These are phyloP conservation scores for Phataginus tetradactyla DNA, from an alignment of 2,797 vertebrate species.

Conservation along the genomic window DNA sequence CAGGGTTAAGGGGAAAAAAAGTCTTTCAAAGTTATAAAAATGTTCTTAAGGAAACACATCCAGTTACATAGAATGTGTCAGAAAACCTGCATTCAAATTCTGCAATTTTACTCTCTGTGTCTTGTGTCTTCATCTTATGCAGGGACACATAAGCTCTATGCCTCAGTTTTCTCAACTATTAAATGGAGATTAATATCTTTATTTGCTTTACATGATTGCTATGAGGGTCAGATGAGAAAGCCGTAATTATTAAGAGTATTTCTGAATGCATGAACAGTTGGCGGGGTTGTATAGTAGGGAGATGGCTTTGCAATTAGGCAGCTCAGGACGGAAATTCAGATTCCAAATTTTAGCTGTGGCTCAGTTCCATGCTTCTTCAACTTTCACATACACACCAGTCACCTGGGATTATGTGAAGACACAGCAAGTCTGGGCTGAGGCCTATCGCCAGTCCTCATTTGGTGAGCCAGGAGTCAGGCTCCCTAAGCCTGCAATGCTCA, in stretches of 20 bases:
- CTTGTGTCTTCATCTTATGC: background rate
- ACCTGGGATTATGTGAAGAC: background rate
- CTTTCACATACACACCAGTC: background rate
- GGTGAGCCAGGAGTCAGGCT: background rate
- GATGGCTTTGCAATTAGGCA: background rate
- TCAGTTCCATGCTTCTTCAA: background rate
- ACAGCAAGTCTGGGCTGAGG: too few species aligned
- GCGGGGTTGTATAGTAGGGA: background rate
- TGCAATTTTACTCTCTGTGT: background rate
- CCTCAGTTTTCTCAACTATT: background rate
- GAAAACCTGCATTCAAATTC: constrained; percentile 17
- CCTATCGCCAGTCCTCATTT: background rate
- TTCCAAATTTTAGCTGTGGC: background rate
- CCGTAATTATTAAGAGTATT: background rate
- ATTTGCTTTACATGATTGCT: background rate
- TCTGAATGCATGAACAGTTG: background rate
- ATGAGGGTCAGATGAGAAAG: background rate
- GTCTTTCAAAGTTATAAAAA: constrained; percentile 50
- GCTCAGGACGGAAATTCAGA: background rate
- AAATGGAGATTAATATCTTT: background rate
- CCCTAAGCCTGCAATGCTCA: background rate
- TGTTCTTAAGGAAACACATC: constrained; percentile 62
- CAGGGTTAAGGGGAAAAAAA: background rate
- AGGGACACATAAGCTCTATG: background rate
- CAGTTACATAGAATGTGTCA: background rate